Conservation (phyloP, 1,140 invertebrate species). For the Listronotus oregonensis region DNA sequence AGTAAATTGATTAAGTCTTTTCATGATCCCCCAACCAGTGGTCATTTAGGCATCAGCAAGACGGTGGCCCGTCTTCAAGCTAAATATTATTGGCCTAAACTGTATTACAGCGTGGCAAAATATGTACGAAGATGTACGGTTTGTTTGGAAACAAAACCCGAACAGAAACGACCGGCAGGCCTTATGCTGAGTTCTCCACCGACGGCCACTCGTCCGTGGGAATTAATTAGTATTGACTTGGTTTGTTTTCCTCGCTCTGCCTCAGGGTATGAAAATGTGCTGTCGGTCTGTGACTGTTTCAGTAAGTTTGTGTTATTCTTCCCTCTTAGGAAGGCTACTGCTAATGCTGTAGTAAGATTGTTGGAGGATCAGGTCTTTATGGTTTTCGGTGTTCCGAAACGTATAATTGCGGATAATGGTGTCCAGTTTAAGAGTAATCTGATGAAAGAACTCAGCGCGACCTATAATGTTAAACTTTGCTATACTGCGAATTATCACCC, state of each 20-base stretch:
- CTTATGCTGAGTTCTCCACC: constrained; percentile 12
- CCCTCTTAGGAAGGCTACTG: constrained; percentile 21
- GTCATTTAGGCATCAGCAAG: constrained; percentile 39
- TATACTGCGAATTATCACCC: neutral
- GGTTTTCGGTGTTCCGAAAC: constrained; percentile 36
- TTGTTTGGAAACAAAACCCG: constrained; percentile 19
- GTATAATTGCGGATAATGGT: neutral
- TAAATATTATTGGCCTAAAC: constrained; percentile 32
- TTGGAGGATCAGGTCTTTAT: constrained; percentile 30
- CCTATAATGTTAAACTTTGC: constrained; percentile 26
- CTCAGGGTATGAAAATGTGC: constrained; percentile 16
- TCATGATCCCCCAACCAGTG: constrained; percentile 29
- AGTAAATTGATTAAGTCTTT: neutral
- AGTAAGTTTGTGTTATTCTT: constrained; percentile 25
- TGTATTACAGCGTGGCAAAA: constrained; percentile 12
- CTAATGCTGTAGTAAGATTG: neutral
- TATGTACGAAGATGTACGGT: constrained; percentile 17
- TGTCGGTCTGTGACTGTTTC: constrained; percentile 22
- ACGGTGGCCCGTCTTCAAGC: constrained; percentile 6
- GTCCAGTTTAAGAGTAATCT: too few relatives aligned
- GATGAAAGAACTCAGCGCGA: neutral
- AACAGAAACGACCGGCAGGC: constrained; percentile 25
- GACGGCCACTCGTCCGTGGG: constrained; percentile 8
- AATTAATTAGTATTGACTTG: constrained; percentile 28
- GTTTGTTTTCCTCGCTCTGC: constrained; percentile 13